These are phyloP conservation scores for Calypte anna DNA, from an alignment of 2,113 vertebrate genomes.

Conservation along the genomic window DNA sequence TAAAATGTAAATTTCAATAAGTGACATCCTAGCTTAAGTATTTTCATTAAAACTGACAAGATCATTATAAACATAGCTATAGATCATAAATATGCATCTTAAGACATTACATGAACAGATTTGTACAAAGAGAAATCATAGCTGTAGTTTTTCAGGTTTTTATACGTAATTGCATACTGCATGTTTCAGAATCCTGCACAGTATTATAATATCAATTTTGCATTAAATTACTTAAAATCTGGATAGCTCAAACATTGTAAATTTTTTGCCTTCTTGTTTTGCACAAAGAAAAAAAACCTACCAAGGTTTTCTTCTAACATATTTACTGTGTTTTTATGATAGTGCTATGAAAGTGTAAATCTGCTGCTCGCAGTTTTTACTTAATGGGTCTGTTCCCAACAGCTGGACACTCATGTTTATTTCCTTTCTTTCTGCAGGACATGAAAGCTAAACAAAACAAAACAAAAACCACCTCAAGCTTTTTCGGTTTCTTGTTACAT, in stretches of 20 bases:
- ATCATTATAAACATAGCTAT: conserved; percentile 34
- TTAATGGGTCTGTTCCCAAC: conserved; percentile 69
- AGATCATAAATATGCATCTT: conserved; percentile 28
- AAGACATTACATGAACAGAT: conserved; percentile 17
- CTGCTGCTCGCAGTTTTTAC: conserved; percentile 68
- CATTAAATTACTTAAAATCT: conserved; percentile 71
- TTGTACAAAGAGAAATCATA: conserved; percentile 23
- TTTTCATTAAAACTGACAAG: conserved; percentile 54
- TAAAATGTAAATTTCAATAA: conserved; percentile 65
- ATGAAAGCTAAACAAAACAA: conserved; percentile 76
- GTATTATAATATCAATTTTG: conserved; percentile 43
- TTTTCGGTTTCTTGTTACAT: conserved; percentile 60
- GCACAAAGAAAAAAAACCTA: conserved; percentile 73
- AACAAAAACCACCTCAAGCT: conserved; percentile 57
- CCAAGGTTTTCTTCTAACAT: conserved; percentile 61
- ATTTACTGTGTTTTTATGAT: conserved; percentile 56
- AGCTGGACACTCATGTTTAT: conserved; percentile 73
- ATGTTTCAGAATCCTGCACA: conserved; percentile 64
- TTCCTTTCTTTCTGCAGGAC: conserved; percentile 81
- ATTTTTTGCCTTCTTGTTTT: conserved; percentile 81
- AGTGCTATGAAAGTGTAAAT: conserved; percentile 63
- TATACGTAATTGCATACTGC: conserved; percentile 47
- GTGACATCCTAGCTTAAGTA: not conserved
- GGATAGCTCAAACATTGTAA: conserved; percentile 76
- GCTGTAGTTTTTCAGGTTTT: conserved; percentile 60